Conservation (phyloP, 1,140 invertebrate species). For the Cecropterus lyciades region DNA sequence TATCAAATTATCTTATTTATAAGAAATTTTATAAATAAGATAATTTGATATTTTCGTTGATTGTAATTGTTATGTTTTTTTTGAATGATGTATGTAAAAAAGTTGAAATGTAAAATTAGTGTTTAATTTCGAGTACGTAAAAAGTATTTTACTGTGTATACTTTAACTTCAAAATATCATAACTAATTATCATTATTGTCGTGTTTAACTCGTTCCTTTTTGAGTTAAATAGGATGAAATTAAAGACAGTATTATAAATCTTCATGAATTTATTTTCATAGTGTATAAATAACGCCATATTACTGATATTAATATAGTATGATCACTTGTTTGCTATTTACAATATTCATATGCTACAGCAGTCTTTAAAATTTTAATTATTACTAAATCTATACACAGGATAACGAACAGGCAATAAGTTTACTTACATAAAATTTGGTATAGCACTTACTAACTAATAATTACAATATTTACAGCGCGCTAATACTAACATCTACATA, state of each 20-base stretch:
- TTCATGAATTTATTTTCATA: constrained; percentile 76
- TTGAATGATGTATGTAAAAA: too few species aligned
- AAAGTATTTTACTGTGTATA: too few species aligned
- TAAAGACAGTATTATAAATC: constrained; percentile 71
- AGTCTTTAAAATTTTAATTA: constrained; percentile 81
- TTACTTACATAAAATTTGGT: constrained; percentile 81
- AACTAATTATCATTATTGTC: too few species aligned
- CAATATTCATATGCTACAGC: constrained; percentile 81
- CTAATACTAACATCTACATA: constrained; percentile 61
- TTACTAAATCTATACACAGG: constrained; percentile 79
- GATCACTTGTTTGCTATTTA: constrained; percentile 82
- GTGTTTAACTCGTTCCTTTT: too few species aligned
- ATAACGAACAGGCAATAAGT: constrained; percentile 82
- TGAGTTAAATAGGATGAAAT: constrained; percentile 26
- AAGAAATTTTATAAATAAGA: too few species aligned
- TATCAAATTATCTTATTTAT: too few species aligned
- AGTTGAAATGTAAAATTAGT: too few species aligned
- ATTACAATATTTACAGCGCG: constrained; percentile 80
- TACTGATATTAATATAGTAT: constrained; percentile 78
- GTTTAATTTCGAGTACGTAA: too few species aligned
- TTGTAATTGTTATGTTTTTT: too few species aligned
- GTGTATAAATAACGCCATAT: constrained; percentile 82
- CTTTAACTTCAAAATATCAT: too few species aligned
- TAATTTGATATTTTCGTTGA: too few species aligned
- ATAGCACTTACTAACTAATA: constrained; percentile 80